phyloP scores from a whole-genome alignment of 2,797 vertebrate species.

The Tiaroga cobitis region DNA sequence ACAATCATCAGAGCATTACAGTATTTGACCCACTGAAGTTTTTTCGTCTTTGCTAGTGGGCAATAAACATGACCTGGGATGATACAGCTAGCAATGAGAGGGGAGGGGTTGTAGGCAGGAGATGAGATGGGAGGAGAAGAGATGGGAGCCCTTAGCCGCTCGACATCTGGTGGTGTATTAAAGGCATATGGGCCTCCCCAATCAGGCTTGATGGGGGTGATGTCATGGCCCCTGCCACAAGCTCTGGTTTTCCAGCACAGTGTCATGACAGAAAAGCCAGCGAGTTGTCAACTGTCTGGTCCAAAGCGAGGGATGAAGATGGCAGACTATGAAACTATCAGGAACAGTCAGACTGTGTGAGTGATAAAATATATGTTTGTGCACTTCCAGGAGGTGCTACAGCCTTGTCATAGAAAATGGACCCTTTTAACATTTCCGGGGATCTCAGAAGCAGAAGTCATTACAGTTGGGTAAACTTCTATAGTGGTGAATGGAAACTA shows the following conservation, averaged over 20 bases:
- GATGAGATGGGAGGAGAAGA: slow-evolving; percentile 55
- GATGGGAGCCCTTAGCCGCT: slow-evolving; percentile 53
- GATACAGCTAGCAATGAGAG: slow-evolving; percentile 64
- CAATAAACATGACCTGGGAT: slow-evolving; percentile 69
- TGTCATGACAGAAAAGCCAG: slow-evolving; percentile 70
- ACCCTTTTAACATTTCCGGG: background rate
- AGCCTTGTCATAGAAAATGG: background rate
- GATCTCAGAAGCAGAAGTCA: background rate
- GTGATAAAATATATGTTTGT: background rate
- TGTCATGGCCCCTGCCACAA: slow-evolving; percentile 76
- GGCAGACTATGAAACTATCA: slow-evolving; percentile 32
- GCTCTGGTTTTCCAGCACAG: slow-evolving; percentile 67
- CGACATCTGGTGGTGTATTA: slow-evolving; percentile 82
- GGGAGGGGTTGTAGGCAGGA: slow-evolving; percentile 46
- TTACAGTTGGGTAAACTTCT: background rate
- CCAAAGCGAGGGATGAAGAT: slow-evolving; percentile 42
- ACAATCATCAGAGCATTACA: slow-evolving; percentile 65
- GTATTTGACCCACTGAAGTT: slow-evolving; percentile 70
- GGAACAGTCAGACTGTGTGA: background rate
- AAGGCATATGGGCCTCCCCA: slow-evolving; percentile 81
- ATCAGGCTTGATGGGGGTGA: slow-evolving; percentile 82
- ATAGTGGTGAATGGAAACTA: background rate
- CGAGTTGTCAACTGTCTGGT: slow-evolving; percentile 75
- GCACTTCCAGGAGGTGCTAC: background rate
- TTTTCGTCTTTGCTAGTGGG: slow-evolving; percentile 63